A percentile compares a stretch with the other conserved stretches of the same genome.
phyloP scores from a whole-genome alignment of 2,113 vertebrate species.

The Larimichthys polyactis region DNA sequence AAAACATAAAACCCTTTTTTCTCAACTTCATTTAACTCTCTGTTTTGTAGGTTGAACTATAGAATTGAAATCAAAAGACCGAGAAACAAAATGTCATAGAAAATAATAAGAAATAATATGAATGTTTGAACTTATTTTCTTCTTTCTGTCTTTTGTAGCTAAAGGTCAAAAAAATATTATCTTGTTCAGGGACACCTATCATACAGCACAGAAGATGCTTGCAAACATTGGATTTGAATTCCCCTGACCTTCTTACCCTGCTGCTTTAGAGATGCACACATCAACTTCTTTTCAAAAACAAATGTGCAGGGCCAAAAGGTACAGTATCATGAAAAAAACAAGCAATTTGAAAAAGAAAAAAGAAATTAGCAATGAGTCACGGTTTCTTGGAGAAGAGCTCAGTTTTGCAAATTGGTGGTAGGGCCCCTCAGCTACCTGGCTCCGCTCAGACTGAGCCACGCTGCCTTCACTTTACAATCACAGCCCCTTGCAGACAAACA shows the following conservation, averaged over 20 bases:
- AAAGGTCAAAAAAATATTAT: neutral
- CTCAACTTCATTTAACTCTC: neutral
- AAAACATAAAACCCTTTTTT: too few relatives aligned
- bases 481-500: slow-evolving; percentile 45
- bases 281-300: slow-evolving; percentile 1
- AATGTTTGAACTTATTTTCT: neutral
- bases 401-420: slow-evolving; percentile 14
- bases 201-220: neutral
- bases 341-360: neutral
- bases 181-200: neutral
- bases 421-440: slow-evolving; percentile 67
- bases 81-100: neutral
- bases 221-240: neutral
- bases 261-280: neutral
- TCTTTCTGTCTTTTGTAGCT: neutral
- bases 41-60: too few relatives aligned
- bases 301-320: neutral
- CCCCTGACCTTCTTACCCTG: neutral
- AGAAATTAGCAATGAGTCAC: slow-evolving; percentile 32
- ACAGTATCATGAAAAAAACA: neutral
- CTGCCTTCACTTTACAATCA: slow-evolving; percentile 64
- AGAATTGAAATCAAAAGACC: neutral
- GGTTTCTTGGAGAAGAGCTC: slow-evolving; percentile 3
- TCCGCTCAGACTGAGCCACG: slow-evolving; percentile 69
- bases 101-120: neutral